phyloP scores from a whole-genome alignment of 1,140 invertebrate species.

The Matsumurasca onukii region DNA sequence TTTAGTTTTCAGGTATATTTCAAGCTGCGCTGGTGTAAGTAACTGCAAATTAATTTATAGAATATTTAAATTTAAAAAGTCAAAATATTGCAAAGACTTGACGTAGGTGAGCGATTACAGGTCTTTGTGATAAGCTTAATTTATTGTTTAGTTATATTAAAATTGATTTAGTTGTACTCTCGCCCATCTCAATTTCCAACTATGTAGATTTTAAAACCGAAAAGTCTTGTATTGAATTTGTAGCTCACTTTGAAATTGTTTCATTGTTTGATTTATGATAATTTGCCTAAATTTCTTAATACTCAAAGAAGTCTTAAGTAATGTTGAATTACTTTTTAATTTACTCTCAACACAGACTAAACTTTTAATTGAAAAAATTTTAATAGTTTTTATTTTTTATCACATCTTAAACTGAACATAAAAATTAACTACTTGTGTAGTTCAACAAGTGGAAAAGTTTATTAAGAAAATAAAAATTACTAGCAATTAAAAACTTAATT shows the following conservation, averaged over 20 bases:
- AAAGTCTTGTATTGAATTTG: not conserved
- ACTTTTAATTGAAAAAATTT: no score
- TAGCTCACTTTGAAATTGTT: not conserved
- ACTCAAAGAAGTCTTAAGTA: not conserved
- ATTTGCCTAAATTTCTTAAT: no score
- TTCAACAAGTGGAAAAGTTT: no score
- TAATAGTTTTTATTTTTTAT: no score
- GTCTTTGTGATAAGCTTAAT: conserved; percentile 8
- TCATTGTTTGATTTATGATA: not conserved
- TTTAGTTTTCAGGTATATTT: not conserved
- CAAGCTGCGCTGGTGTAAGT: not conserved
- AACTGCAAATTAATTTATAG: not conserved
- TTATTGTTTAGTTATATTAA: not conserved
- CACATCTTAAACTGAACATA: no score
- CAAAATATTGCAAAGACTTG: conserved; percentile 12
- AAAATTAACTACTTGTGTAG: no score
- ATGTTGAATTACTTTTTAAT: not conserved
- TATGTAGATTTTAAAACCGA: not conserved
- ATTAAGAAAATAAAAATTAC: no score
- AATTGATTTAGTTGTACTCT: not conserved
- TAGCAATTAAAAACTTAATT: no score
- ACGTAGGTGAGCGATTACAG: conserved; percentile 7
- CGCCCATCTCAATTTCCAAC: not conserved
- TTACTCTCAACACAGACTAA: no score
- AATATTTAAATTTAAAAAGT: not conserved